phyloP scores from a whole-genome alignment of 2,888 invertebrate genomes.

The Mesodorylaimus sp. region DNA sequence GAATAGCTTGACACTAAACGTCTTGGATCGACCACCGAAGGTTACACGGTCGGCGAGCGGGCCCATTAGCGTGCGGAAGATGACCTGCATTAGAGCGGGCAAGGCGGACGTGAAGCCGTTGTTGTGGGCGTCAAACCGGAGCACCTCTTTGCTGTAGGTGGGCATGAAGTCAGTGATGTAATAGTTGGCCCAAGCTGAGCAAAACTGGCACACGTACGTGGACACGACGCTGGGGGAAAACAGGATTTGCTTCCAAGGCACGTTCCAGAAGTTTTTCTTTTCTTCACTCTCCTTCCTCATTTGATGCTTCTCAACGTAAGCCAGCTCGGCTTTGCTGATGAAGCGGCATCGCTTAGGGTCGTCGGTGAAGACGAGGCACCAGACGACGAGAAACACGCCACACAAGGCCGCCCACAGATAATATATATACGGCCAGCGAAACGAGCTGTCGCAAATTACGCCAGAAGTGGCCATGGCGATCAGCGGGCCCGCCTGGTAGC shows the following conservation, averaged over 20 bases:
- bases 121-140: slow-evolving; percentile 11
- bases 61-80: too few relatives aligned
- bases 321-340: not conserved
- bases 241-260: slow-evolving; percentile 13
- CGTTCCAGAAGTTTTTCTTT: too few relatives aligned
- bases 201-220: not conserved
- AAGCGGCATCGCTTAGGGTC: not conserved
- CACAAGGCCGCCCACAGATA: slow-evolving; percentile 7
- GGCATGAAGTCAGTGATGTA: slow-evolving; percentile 20
- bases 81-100: too few relatives aligned
- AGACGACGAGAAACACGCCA: not conserved
- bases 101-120: slow-evolving; percentile 1
- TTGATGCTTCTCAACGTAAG: not conserved
- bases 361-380: not conserved
- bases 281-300: too few relatives aligned
- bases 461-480: too few relatives aligned
- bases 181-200: slow-evolving; percentile 14
- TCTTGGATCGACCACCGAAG: too few relatives aligned
- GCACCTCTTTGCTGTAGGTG: slow-evolving; percentile 19
- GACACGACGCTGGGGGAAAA: slow-evolving; percentile 10
- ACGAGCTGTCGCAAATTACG: too few relatives aligned
- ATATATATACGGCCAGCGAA: slow-evolving; percentile 12
- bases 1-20: too few relatives aligned
- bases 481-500: too few relatives aligned
- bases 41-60: too few relatives aligned